A percentile compares a stretch with the other conserved stretches of the same genome.
Conservation (phyloP, 2,888 invertebrate genomes). For the Molorchus minor region DNA sequence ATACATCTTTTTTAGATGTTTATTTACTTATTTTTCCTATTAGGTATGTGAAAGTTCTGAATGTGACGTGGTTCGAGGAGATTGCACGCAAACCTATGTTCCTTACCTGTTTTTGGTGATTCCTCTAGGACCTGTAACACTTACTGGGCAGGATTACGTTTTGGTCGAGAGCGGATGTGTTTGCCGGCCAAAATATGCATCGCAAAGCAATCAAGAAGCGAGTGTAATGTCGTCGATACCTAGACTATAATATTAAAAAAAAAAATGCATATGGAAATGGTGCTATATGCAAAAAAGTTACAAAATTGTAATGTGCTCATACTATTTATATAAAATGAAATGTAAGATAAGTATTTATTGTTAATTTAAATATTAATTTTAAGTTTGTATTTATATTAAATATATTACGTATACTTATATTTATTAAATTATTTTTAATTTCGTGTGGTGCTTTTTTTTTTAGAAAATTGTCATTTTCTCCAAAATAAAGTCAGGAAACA, state of each 20-base stretch:
- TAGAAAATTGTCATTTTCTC: too few species aligned
- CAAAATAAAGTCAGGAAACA: too few species aligned
- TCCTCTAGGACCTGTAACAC: constrained; percentile 87
- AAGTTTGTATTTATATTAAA: constrained; percentile 21
- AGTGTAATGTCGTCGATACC: constrained; percentile 60
- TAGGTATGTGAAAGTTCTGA: constrained; percentile 78
- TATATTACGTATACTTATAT: constrained; percentile 5
- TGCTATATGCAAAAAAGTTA: constrained; percentile 19
- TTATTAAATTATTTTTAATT: constrained; percentile 2
- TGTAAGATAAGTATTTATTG: constrained; percentile 37
- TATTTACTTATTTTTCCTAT: constrained; percentile 53
- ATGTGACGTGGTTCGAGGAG: constrained; percentile 88
- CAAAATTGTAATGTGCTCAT: constrained; percentile 34
- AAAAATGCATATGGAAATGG: constrained; percentile 11
- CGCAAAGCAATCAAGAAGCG: constrained; percentile 56
- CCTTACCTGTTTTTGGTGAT: constrained; percentile 92
- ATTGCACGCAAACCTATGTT: constrained; percentile 91
- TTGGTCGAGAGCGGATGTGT: constrained; percentile 94
- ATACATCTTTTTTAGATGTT: neutral
- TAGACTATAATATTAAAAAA: constrained; percentile 49
- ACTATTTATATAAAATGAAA: constrained; percentile 29
- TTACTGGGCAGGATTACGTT: constrained; percentile 94
- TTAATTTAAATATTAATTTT: constrained; percentile 26
- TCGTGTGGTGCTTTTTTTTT: neutral
- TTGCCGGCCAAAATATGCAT: constrained; percentile 70